Base-by-base conservation (phyloP, 2,797 vertebrate species). In the Rhinichthys osculus region DNA sequence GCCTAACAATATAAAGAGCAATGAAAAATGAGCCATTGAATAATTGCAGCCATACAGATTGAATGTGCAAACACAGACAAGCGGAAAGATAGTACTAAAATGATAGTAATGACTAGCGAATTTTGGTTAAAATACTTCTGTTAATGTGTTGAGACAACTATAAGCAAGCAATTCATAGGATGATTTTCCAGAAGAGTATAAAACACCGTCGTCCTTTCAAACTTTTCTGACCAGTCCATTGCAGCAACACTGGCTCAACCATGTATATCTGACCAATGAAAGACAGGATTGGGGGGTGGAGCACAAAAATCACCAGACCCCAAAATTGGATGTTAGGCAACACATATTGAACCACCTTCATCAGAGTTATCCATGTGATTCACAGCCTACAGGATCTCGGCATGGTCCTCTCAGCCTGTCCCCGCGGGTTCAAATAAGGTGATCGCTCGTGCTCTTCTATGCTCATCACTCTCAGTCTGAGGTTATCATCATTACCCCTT, bases 401-500 rank as follows among this genome's bases (percentile, higher is more conserved):
- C 16, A 21, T 27, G 19, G 52, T 57, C 44, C 70, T 44, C 83
- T 47, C 35, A 83, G 33, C 62, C 23, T 74, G 70, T 71, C 62
- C 54, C 27, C 9, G 21, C 23, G 85, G 71, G 89, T 87, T 90
- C 84, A 90, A 59, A 72, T 85, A 82, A 88, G 85, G 88, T 83
- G 86, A 87, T 84, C 14, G 23, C 23, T 14, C 1, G 23, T 59
- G 19, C 52, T 64, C 30, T 42, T 67, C 30, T 59, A 81, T 33
- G 40, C 84, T 78, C 74, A 86, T 84, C 87, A 88, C 79, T 84
- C 72, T 83, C 83, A 71, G 83, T 79, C 78, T 74, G 70, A 82
- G 84, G 85, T 88, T 81, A 90, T 89, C 76, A 86, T 85, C 85
- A 87, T 88, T 85, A 72, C 33, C 69, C 81, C 30, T 76, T 73